Evolutionary conservation across 2,797 vertebrate species (phyloP).

Genomic region (Macrochelys suwanniensis): DNA sequence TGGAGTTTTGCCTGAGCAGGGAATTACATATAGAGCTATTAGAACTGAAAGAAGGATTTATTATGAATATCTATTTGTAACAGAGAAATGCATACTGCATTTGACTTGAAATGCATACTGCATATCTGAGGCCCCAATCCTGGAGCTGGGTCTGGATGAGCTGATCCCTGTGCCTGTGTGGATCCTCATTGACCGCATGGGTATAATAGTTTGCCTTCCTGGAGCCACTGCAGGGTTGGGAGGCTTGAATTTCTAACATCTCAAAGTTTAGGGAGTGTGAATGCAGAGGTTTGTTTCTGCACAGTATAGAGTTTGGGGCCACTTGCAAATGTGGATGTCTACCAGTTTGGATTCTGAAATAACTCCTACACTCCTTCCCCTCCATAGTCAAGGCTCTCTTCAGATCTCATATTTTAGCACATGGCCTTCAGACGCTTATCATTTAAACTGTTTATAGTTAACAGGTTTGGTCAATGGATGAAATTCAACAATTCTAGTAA

Average conservation of each 20-base stretch:
- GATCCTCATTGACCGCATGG: background rate
- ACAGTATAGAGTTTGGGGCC: background rate
- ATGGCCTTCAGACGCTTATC: background rate
- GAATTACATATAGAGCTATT: background rate
- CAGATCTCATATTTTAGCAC: background rate
- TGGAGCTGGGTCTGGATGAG: accelerated
- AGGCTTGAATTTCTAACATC: background rate
- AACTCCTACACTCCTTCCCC: background rate
- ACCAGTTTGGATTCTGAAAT: constrained; percentile 3
- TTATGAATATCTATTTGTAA: background rate
- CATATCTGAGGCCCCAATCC: background rate
- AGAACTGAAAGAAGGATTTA: background rate
- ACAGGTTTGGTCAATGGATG: background rate
- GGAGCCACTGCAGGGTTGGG: background rate
- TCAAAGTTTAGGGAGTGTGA: background rate
- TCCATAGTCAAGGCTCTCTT: background rate
- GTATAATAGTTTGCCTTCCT: background rate
- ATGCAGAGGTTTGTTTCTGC: background rate
- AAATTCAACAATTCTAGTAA: constrained; percentile 11
- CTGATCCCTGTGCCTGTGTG: background rate
- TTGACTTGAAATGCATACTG: background rate
- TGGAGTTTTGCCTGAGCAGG: background rate
- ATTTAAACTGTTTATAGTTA: constrained; percentile 14
- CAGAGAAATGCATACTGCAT: background rate
- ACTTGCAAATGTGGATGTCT: background rate